These are phyloP conservation scores for Anableps anableps DNA, from an alignment of 2,797 vertebrate species.

Conservation along the genomic window DNA sequence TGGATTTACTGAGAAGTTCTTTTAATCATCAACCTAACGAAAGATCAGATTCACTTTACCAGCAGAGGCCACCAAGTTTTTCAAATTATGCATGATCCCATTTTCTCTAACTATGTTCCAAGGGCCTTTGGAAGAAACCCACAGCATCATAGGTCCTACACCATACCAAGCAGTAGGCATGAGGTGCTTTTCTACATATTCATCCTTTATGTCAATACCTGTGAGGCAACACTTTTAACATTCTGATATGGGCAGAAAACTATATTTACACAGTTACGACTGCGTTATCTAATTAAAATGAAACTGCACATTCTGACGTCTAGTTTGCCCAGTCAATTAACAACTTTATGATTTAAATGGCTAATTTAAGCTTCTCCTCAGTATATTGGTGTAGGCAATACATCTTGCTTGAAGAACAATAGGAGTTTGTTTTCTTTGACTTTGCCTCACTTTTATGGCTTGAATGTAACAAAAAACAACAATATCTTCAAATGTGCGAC, in stretches of 20 bases:
- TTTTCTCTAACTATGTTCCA: neutral
- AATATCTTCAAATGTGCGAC: neutral
- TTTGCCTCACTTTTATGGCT: neutral
- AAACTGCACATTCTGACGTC: constrained; percentile 3
- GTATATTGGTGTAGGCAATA: neutral
- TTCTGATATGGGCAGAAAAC: constrained; percentile 15
- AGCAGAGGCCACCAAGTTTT: neutral
- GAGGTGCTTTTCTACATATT: neutral
- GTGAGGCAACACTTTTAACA: neutral
- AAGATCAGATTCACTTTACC: no score
- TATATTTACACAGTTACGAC: constrained; percentile 17
- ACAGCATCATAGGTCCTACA: neutral
- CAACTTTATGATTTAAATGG: neutral
- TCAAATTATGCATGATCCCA: neutral
- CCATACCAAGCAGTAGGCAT: neutral
- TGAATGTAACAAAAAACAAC: neutral
- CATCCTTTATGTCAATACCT: neutral
- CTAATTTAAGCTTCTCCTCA: constrained; percentile 4
- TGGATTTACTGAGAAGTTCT: no score
- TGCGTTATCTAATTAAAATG: constrained; percentile 14
- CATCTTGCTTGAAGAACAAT: neutral
- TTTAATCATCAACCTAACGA: no score
- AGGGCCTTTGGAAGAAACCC: neutral
- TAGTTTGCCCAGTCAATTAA: constrained; percentile 19
- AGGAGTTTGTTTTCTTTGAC: neutral